These are phyloP conservation scores for Drosophila parthenogenetica DNA, from an alignment of 2,888 invertebrate genomes.

Conservation along the genomic window DNA sequence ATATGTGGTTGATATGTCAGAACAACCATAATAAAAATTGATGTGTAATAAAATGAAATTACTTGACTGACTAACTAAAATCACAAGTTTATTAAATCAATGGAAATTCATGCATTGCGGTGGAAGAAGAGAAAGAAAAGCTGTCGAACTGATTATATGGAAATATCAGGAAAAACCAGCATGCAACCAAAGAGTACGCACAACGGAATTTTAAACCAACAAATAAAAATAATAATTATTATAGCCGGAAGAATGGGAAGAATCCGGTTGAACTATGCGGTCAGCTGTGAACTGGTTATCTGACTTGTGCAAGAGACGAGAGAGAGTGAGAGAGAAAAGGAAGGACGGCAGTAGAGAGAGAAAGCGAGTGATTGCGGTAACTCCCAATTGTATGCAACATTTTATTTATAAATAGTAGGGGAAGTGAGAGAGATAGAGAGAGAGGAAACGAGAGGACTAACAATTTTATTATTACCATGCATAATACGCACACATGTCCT, in stretches of 20 bases:
- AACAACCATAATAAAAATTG: not conserved
- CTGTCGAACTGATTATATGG: slow-evolving; percentile 27
- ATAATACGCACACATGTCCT: slow-evolving; percentile 39
- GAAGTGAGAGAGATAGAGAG: slow-evolving; percentile 7
- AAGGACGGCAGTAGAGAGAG: not conserved
- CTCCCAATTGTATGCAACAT: slow-evolving; percentile 41
- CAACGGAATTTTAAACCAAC: slow-evolving; percentile 36
- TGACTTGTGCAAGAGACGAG: slow-evolving; percentile 12
- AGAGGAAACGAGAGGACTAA: slow-evolving; percentile 10
- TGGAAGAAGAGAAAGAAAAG: not conserved
- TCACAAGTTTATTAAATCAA: slow-evolving; percentile 45
- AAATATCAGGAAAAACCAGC: slow-evolving; percentile 22
- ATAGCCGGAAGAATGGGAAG: slow-evolving; percentile 6
- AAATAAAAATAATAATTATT: slow-evolving; percentile 37
- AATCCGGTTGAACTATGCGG: slow-evolving; percentile 45
- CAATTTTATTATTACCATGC: slow-evolving; percentile 56
- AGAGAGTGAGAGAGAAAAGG: not conserved
- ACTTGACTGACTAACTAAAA: slow-evolving; percentile 22
- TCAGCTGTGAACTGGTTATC: slow-evolving; percentile 51
- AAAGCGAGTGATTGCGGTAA: not conserved
- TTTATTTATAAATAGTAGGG: slow-evolving; percentile 53
- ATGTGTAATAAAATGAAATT: slow-evolving; percentile 33
- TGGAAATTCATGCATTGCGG: slow-evolving; percentile 10
- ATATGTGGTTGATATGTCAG: slow-evolving; percentile 40
- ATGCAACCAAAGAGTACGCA: slow-evolving; percentile 27